These are phyloP conservation scores for Etheostoma cragini DNA, from an alignment of 2,113 vertebrate genomes.

Conservation along the genomic window DNA sequence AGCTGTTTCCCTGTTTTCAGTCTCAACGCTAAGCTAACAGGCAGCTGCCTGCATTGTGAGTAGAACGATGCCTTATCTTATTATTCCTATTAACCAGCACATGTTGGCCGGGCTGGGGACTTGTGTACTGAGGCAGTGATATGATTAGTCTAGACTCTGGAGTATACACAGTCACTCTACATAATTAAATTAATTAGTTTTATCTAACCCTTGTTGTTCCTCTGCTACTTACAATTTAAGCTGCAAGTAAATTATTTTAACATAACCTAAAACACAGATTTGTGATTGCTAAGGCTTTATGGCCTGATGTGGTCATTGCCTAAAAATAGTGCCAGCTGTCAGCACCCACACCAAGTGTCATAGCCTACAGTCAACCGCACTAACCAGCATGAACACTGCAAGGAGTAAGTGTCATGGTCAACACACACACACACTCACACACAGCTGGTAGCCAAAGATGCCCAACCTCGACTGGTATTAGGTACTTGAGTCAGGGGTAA, in stretches of 20 bases:
- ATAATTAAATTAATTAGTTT: not conserved
- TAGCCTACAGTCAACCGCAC: conserved; percentile 26
- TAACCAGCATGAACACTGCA: conserved; percentile 14
- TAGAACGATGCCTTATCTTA: not conserved
- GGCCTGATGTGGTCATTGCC: conserved; percentile 7
- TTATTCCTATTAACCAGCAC: not conserved
- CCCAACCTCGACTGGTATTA: conserved; percentile 33
- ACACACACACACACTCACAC: conserved; percentile 3
- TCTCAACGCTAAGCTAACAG: not conserved
- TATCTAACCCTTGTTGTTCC: not conserved
- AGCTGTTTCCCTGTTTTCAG: not conserved
- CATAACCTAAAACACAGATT: not conserved
- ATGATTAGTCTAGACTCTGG: not conserved
- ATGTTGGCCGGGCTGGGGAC: not conserved
- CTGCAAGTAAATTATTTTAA: not conserved
- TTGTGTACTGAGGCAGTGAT: not conserved
- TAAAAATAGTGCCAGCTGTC: conserved; percentile 38
- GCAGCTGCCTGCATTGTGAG: not conserved
- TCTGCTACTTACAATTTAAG: not conserved
- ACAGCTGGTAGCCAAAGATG: conserved; percentile 30
- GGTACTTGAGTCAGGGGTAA: conserved; percentile 36
- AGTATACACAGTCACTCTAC: not conserved
- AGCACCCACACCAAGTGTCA: conserved; percentile 25
- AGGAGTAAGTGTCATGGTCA: conserved; percentile 34
- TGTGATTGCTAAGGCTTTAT: not conserved